Evolutionary conservation across 2,113 vertebrate species (phyloP).

Genomic region (Eolophus roseicapilla): DNA sequence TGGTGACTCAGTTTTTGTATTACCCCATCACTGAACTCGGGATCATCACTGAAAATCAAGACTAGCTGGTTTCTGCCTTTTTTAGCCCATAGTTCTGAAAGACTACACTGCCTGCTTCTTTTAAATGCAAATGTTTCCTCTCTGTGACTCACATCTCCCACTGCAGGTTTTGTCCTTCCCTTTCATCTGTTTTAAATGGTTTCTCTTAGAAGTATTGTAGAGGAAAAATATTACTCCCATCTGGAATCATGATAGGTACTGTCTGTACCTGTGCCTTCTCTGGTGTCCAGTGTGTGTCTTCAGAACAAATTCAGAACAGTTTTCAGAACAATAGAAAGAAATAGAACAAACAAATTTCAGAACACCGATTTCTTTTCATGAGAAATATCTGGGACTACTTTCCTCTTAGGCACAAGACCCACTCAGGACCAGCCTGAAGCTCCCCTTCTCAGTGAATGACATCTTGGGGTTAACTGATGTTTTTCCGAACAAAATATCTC

Average conservation of each 20-base stretch:
- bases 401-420: neutral
- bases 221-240: neutral
- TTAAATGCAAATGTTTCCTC: conserved; percentile 49
- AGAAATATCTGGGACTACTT: neutral
- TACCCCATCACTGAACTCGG: neutral
- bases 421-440: neutral
- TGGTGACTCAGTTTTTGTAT: neutral
- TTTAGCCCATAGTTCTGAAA: neutral
- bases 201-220: neutral
- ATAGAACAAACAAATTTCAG: neutral
- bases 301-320: neutral
- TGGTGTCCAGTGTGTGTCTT: neutral
- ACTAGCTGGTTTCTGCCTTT: neutral
- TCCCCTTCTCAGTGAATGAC: neutral
- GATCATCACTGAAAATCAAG: neutral
- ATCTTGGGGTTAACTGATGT: neutral
- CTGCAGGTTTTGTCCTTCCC: neutral
- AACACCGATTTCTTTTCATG: neutral
- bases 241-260: neutral
- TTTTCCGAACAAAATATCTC: neutral
- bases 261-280: neutral
- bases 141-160: conserved; percentile 30
- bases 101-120: conserved; percentile 1
- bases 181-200: conserved; percentile 42
- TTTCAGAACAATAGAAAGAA: neutral